These are phyloP conservation scores for Nymphalis urticae DNA, from an alignment of 2,888 invertebrate genomes.

Conservation along the genomic window DNA sequence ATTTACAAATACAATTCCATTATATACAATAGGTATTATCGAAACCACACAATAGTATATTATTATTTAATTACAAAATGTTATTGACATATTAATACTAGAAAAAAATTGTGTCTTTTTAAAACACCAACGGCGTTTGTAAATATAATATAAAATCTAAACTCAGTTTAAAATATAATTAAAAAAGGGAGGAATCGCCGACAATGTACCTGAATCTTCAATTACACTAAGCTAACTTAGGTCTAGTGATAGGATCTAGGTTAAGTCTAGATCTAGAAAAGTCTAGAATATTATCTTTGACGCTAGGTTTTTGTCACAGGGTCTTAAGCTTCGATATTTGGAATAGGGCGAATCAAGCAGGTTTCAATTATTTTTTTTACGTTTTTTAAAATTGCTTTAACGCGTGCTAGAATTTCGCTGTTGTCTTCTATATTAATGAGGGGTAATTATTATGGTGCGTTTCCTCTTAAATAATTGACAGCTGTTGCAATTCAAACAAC, in stretches of 20 bases:
- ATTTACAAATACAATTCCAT: conserved; percentile 7
- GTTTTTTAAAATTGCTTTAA: conserved; percentile 31
- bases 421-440: conserved; percentile 46
- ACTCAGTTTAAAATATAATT: conserved; percentile 57
- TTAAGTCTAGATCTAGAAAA: conserved; percentile 41
- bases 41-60: not conserved
- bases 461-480: too few relatives aligned
- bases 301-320: conserved; percentile 76
- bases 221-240: conserved; percentile 77
- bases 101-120: conserved; percentile 45
- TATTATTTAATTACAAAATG: conserved; percentile 1
- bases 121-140: conserved; percentile 54
- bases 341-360: conserved; percentile 44
- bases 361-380: conserved; percentile 37
- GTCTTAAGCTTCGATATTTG: conserved; percentile 57
- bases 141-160: conserved; percentile 60
- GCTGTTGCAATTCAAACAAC: too few relatives aligned
- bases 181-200: conserved; percentile 62
- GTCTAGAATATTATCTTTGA: conserved; percentile 71
- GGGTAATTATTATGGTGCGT: not conserved
- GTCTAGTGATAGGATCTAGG: conserved; percentile 65
- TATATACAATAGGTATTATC: not conserved
- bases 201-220: conserved; percentile 80
- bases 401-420: conserved; percentile 59
- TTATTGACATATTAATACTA: not conserved